A percentile compares a stretch with the other conserved stretches of the same genome.
Evolutionary conservation across 2,888 invertebrate species (phyloP).

Genomic region (Galeopsomyia nigrocyanea): DNA sequence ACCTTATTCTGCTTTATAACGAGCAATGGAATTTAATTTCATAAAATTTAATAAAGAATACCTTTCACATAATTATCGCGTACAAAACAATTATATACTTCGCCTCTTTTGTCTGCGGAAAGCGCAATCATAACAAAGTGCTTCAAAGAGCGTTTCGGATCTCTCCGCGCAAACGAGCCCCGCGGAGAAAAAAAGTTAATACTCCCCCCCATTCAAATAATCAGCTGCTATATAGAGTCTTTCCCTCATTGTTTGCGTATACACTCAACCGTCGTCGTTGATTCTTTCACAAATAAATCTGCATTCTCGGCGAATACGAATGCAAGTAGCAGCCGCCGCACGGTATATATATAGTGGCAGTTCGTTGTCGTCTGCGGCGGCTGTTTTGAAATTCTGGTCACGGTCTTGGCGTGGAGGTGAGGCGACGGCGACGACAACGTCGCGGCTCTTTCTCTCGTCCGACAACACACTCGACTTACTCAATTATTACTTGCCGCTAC

Average conservation of each 20-base stretch:
- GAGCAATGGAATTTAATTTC: no score
- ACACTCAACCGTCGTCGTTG: neutral
- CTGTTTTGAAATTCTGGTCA: slow-evolving; percentile 61
- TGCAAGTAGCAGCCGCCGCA: neutral
- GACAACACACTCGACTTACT: slow-evolving; percentile 58
- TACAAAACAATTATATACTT: no score
- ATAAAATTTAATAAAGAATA: no score
- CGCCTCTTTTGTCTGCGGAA: no score
- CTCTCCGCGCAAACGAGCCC: no score
- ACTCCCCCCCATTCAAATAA: neutral
- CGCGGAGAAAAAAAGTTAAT: no score
- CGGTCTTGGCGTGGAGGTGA: slow-evolving; percentile 50
- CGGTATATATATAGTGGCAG: neutral
- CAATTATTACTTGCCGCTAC: slow-evolving; percentile 63
- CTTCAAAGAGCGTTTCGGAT: no score
- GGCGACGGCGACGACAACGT: slow-evolving; percentile 11
- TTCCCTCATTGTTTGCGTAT: slow-evolving; percentile 5
- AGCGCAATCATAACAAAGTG: no score
- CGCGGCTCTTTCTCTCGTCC: slow-evolving; percentile 47
- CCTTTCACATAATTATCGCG: no score
- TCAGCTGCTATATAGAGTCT: neutral
- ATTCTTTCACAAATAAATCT: slow-evolving; percentile 36
- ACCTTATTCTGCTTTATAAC: no score
- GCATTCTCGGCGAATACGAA: neutral
- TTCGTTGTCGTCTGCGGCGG: neutral